phyloP scores from a whole-genome alignment of 2,797 vertebrate species.

The Poeciliopsis paucimaculata region DNA sequence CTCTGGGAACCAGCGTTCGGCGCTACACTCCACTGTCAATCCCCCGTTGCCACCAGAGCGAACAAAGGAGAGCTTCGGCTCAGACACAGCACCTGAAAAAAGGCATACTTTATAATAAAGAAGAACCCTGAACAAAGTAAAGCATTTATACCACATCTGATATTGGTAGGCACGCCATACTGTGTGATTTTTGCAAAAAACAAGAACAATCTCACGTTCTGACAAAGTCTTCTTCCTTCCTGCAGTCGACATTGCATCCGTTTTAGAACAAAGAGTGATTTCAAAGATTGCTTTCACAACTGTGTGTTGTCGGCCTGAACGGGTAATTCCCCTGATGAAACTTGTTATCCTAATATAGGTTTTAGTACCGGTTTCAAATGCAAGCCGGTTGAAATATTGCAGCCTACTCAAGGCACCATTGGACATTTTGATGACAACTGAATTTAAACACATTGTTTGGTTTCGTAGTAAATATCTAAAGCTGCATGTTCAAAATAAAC shows the following conservation, averaged over 20 bases:
- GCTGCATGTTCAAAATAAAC: not conserved
- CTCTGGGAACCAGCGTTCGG: not conserved
- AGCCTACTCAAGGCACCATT: not conserved
- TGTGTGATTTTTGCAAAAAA: not conserved
- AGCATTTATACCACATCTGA: not conserved
- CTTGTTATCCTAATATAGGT: not conserved
- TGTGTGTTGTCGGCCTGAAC: not conserved
- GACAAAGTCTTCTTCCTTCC: not conserved
- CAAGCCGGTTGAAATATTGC: not conserved
- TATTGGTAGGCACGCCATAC: not conserved
- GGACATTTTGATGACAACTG: not conserved
- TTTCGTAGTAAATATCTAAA: not conserved
- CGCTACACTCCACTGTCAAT: constrained; percentile 35
- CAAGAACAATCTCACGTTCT: not conserved
- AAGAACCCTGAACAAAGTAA: not conserved
- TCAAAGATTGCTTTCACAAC: not conserved
- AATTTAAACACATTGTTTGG: not conserved
- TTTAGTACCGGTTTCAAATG: not conserved
- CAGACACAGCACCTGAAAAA: constrained; percentile 1
- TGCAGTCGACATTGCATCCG: not conserved
- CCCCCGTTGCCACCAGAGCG: rapidly evolving
- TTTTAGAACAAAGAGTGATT: not conserved
- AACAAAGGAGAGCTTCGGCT: not conserved
- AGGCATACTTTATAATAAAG: not conserved
- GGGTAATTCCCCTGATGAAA: not conserved